These are phyloP conservation scores for Saccopteryx bilineata DNA, from an alignment of 2,113 vertebrate genomes.

Conservation along the genomic window DNA sequence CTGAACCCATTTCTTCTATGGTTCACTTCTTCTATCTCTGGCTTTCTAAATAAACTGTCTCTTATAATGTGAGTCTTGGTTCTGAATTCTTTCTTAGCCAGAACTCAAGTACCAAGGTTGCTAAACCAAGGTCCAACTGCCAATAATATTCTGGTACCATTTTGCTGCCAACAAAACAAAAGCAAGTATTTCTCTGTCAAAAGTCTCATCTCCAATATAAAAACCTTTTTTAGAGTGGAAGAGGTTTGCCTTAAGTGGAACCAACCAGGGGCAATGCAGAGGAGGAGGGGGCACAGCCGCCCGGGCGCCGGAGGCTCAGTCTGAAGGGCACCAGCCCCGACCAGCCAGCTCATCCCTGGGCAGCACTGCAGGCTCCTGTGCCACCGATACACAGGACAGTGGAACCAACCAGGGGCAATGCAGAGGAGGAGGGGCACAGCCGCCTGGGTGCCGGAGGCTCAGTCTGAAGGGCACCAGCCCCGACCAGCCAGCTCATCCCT, in stretches of 20 bases:
- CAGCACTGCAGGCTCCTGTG: fast-evolving
- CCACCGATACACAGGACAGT: background rate
- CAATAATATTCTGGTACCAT: too few species aligned
- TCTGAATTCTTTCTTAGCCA: too few species aligned
- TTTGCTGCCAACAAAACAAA: background rate
- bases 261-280: background rate
- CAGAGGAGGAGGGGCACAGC: too few species aligned
- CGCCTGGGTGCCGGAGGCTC: background rate
- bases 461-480: background rate
- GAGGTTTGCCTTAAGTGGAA: constrained; percentile 11
- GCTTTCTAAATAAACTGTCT: too few species aligned
- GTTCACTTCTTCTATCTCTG: too few species aligned
- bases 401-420: background rate
- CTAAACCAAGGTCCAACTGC: too few species aligned
- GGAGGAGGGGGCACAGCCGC: too few species aligned
- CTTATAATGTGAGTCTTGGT: too few species aligned
- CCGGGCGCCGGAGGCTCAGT: background rate
- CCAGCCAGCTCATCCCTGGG: fast-evolving
- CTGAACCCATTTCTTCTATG: too few species aligned
- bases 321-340: background rate
- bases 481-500: fast-evolving
- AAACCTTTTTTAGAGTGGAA: constrained; percentile 24
- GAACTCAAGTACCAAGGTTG: too few species aligned
- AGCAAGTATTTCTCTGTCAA: constrained; percentile 39
- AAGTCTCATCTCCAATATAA: constrained; percentile 38